A percentile compares a stretch with the other conserved stretches of the same genome.
These are phyloP conservation scores for Drosophila algonquin DNA, from an alignment of 2,888 invertebrate species.

Conservation along the genomic window DNA sequence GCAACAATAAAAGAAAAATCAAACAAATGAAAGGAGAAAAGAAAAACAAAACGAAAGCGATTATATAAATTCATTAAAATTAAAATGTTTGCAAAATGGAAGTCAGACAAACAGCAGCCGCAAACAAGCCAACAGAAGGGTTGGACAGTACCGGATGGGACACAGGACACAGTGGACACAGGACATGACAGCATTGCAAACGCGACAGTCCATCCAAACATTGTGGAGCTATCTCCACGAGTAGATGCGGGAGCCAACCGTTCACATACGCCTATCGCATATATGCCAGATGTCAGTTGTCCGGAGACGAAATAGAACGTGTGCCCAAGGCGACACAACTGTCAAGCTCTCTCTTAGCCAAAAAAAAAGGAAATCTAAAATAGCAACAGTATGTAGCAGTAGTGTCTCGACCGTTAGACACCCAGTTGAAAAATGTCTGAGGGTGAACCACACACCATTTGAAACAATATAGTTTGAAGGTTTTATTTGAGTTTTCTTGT, in stretches of 20 bases:
- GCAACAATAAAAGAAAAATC: conserved; percentile 13
- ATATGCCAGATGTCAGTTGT: conserved; percentile 64
- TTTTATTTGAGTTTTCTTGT: background rate
- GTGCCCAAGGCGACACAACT: conserved; percentile 17
- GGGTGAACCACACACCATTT: background rate
- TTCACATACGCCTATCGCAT: conserved; percentile 21
- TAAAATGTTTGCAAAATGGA: conserved; percentile 58
- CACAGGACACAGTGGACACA: conserved; percentile 6
- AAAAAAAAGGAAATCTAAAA: conserved; percentile 2
- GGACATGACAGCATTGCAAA: conserved; percentile 4
- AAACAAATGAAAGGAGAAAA: conserved; percentile 33
- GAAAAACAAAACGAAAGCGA: conserved; percentile 41
- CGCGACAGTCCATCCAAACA: background rate
- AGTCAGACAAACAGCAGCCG: conserved; percentile 50
- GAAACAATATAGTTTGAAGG: background rate
- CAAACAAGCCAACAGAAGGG: conserved; percentile 24
- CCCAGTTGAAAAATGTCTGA: background rate
- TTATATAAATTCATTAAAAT: conserved; percentile 71
- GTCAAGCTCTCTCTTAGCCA: conserved; percentile 19
- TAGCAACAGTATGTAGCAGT: background rate
- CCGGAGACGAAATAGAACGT: conserved; percentile 33
- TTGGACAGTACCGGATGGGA: conserved; percentile 3
- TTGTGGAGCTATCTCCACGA: background rate
- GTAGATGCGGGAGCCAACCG: background rate
- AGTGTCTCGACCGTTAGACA: background rate